A percentile compares a stretch with the other conserved stretches of the same genome.
Evolutionary conservation across 2,888 invertebrate species (phyloP).

Genomic region (Chrysotoxum bicinctum): DNA sequence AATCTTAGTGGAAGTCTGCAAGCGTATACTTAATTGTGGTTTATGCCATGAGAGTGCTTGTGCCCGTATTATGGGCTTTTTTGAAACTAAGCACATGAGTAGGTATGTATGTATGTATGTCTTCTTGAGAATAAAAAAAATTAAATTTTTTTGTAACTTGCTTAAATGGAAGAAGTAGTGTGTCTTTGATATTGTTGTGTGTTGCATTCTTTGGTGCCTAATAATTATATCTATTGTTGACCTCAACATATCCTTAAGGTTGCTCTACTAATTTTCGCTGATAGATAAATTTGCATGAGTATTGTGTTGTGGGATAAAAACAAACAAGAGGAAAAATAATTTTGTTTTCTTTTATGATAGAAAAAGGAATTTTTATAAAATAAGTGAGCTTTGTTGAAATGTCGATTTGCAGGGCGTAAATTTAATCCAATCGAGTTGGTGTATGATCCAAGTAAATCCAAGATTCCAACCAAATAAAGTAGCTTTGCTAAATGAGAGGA

Average conservation of each 20-base stretch:
- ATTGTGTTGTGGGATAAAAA: no score
- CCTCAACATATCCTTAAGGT: neutral
- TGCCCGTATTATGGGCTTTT: neutral
- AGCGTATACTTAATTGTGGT: constrained; percentile 54
- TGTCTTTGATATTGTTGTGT: neutral
- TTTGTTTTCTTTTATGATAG: no score
- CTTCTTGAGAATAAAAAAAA: neutral
- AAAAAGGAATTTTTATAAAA: no score
- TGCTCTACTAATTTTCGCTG: neutral
- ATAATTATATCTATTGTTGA: constrained; percentile 11
- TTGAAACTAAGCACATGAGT: neutral
- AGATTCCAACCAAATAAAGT: no score
- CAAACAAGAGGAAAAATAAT: no score
- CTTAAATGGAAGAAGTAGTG: no score
- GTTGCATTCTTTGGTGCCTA: neutral
- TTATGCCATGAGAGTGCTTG: constrained; percentile 38
- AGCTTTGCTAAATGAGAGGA: no score
- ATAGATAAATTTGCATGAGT: no score
- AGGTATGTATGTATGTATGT: neutral
- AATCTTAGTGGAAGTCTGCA: constrained; percentile 48
- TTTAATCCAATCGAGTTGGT: no score
- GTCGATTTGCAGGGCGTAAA: no score
- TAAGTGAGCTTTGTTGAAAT: no score
- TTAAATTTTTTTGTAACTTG: neutral
- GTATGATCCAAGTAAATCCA: no score